phyloP scores from a whole-genome alignment of 2,888 invertebrate genomes.

The Agrenia bidenticulata region DNA sequence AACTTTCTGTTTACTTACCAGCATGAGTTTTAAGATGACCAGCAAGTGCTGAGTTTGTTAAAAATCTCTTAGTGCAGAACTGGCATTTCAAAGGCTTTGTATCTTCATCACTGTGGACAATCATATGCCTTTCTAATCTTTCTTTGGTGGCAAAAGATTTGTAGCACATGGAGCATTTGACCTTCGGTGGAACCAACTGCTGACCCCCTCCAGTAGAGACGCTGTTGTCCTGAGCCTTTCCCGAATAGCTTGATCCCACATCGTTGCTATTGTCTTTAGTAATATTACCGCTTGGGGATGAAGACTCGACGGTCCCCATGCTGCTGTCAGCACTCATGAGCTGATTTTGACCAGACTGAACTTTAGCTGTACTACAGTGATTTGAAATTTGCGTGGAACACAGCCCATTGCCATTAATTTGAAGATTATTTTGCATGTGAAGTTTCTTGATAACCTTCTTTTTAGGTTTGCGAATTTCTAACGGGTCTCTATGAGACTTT shows the following conservation, averaged over 20 bases:
- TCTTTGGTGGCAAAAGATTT: constrained; percentile 67
- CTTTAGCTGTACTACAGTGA: not conserved
- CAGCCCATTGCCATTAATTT: not conserved
- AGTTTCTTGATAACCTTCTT: constrained; percentile 48
- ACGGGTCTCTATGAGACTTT: constrained; percentile 38
- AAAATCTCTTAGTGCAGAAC: constrained; percentile 67
- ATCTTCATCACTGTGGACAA: constrained; percentile 68
- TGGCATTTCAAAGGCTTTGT: constrained; percentile 70
- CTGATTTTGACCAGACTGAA: constrained; percentile 8
- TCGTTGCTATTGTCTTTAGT: not conserved
- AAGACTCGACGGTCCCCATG: not conserved
- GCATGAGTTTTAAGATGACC: constrained; percentile 71
- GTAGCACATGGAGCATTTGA: constrained; percentile 67
- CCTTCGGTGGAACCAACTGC: constrained; percentile 54
- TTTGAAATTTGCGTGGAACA: not conserved
- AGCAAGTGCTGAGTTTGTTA: constrained; percentile 70
- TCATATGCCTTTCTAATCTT: constrained; percentile 65
- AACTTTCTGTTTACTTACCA: constrained; percentile 55
- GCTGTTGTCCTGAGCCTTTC: constrained; percentile 16
- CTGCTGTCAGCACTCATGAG: constrained; percentile 17
- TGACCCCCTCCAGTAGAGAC: constrained; percentile 25
- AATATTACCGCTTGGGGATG: not conserved
- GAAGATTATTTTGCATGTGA: constrained; percentile 16
- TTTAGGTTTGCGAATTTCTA: constrained; percentile 53
- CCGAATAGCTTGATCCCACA: not conserved